These are phyloP conservation scores for Ormyrus labotus DNA, from an alignment of 2,888 invertebrate species.

Conservation along the genomic window DNA sequence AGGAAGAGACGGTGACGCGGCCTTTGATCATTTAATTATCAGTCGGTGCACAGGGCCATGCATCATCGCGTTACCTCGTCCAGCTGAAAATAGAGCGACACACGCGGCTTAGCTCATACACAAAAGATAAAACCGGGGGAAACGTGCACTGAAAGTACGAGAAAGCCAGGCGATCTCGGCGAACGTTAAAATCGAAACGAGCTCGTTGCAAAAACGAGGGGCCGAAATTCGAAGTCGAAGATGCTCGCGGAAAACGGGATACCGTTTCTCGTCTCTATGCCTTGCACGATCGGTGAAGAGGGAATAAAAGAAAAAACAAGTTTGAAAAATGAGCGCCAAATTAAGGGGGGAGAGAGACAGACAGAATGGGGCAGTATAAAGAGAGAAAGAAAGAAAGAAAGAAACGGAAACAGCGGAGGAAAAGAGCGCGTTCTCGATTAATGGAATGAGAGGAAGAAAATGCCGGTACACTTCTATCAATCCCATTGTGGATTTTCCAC, in stretches of 20 bases:
- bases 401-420: constrained; percentile 55
- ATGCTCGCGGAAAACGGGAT: neutral
- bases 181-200: neutral
- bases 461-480: constrained; percentile 11
- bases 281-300: neutral
- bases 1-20: too few relatives aligned
- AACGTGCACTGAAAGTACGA: constrained; percentile 29
- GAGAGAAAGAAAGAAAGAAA: constrained; percentile 44
- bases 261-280: constrained; percentile 12
- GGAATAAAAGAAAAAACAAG: neutral
- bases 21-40: too few relatives aligned
- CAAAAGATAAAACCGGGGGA: constrained; percentile 3
- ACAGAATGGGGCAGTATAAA: constrained; percentile 15
- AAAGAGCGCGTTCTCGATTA: constrained; percentile 37
- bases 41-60: neutral
- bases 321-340: constrained; percentile 35
- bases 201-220: neutral
- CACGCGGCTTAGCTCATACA: neutral
- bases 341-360: neutral
- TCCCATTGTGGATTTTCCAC: constrained; percentile 21
- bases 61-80: constrained; percentile 20
- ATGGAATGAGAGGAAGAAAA: constrained; percentile 40
- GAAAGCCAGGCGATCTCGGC: neutral
- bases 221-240: constrained; percentile 14
- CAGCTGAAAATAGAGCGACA: neutral